Evolutionary conservation across 2,797 vertebrate genomes (phyloP).

Genomic region (Notolepis coatsorum): DNA sequence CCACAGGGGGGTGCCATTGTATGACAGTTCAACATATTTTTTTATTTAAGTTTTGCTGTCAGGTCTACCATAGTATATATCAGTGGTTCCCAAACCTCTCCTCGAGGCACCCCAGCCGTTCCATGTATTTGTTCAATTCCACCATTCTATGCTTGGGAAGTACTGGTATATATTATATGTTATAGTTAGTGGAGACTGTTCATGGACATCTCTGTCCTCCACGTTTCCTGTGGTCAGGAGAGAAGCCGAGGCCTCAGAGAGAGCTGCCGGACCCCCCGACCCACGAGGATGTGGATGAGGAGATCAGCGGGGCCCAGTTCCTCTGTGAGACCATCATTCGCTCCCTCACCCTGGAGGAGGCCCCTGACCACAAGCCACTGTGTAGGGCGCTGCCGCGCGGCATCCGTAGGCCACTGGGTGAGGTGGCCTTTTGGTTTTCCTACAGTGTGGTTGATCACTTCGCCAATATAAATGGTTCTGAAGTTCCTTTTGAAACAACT

Average conservation of each 20-base stretch:
- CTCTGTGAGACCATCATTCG: slow-evolving; percentile 98
- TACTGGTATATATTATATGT: no score
- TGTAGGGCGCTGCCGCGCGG: slow-evolving; percentile 74
- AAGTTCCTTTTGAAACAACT: not conserved
- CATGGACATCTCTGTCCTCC: not conserved
- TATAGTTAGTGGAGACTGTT: not conserved
- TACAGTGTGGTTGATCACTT: not conserved
- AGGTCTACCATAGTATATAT: no score
- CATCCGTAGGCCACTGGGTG: slow-evolving; percentile 75
- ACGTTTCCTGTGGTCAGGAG: slow-evolving; percentile 57
- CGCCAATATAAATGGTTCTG: not conserved
- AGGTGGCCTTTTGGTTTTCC: slow-evolving; percentile 42
- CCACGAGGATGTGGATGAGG: slow-evolving; percentile 92
- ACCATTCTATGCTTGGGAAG: no score
- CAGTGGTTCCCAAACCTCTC: no score
- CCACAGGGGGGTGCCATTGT: no score
- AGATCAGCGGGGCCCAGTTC: slow-evolving; percentile 97
- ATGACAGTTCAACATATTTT: no score
- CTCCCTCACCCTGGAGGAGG: slow-evolving; percentile 94
- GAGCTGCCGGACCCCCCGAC: slow-evolving; percentile 69
- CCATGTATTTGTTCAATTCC: no score
- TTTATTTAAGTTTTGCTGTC: no score
- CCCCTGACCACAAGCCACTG: slow-evolving; percentile 91
- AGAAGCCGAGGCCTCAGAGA: slow-evolving; percentile 51
- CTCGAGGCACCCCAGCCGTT: no score